Percentiles rank a stretch among this genome's conserved stretches.
Conservation (phyloP, 2,797 vertebrate species). For the Novumbra hubbsi region DNA sequence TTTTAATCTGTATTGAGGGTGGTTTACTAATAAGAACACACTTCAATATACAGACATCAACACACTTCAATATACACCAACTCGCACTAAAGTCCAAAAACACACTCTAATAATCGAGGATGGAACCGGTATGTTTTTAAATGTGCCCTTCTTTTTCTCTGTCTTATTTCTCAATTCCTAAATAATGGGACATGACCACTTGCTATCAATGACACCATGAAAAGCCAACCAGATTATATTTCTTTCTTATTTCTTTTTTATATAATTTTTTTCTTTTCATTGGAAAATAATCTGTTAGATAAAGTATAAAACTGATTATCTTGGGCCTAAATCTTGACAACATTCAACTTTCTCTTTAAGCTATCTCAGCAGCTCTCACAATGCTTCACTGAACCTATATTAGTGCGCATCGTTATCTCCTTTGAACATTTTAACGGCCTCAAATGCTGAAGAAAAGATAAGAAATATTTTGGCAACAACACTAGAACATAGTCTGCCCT, state of each 20-base stretch:
- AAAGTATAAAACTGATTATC: neutral
- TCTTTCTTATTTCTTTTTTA: too few species aligned
- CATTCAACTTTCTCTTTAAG: neutral
- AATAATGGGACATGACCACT: neutral
- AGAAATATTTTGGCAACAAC: neutral
- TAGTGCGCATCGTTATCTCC: neutral
- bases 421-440: neutral
- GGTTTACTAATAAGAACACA: slow-evolving; percentile 2
- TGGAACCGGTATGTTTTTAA: neutral
- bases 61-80: neutral
- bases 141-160: neutral
- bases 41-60: neutral
- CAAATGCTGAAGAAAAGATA: neutral
- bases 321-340: neutral
- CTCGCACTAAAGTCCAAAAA: neutral
- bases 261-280: neutral
- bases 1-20: slow-evolving; percentile 9
- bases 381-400: neutral
- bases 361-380: neutral
- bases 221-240: neutral
- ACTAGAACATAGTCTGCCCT: neutral
- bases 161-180: neutral
- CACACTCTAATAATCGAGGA: neutral
- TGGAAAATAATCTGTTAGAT: neutral
- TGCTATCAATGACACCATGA: neutral